A percentile compares a stretch with the other conserved stretches of the same genome.
Evolutionary conservation across 2,113 vertebrate genomes (phyloP).

Genomic region (Thunnus maccoyii): DNA sequence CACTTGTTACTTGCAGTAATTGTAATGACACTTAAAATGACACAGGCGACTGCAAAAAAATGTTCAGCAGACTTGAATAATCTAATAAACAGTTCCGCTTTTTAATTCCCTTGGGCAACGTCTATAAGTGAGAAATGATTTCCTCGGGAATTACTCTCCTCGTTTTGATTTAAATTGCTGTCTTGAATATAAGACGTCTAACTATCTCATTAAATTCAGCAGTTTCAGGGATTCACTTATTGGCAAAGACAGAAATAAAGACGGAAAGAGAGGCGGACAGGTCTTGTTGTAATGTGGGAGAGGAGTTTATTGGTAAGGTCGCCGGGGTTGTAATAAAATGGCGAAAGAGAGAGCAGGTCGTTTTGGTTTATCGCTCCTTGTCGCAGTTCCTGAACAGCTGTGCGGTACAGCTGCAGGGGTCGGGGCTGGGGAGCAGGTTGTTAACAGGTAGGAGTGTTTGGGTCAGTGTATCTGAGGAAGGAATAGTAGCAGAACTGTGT

Average conservation of each 20-base stretch:
- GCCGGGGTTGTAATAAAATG: conserved; percentile 10
- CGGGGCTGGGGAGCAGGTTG: conserved; percentile 7
- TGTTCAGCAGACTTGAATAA: conserved; percentile 15
- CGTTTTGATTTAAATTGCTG: conserved; percentile 16
- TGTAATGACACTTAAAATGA: conserved; percentile 10
- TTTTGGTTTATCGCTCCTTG: conserved; percentile 19
- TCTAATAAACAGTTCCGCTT: conserved; percentile 5
- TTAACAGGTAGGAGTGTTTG: conserved; percentile 21
- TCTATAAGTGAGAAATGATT: conserved; percentile 12
- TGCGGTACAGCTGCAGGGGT: conserved; percentile 30
- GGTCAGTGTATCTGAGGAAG: background rate
- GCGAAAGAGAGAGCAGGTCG: conserved; percentile 5
- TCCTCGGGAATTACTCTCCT: conserved; percentile 6
- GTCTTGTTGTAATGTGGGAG: background rate
- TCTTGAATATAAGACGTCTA: conserved; percentile 4
- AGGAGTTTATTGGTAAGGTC: conserved; percentile 6
- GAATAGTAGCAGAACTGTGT: background rate
- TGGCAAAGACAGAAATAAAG: conserved; percentile 1
- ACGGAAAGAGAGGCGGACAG: background rate
- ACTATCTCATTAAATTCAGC: conserved; percentile 21
- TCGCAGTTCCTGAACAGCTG: conserved; percentile 27
- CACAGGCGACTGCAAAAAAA: background rate
- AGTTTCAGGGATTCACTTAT: background rate
- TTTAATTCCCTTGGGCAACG: conserved; percentile 5
- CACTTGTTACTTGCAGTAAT: background rate